Conservation (phyloP, 2,797 vertebrate genomes). For the Crax fasciolata region DNA sequence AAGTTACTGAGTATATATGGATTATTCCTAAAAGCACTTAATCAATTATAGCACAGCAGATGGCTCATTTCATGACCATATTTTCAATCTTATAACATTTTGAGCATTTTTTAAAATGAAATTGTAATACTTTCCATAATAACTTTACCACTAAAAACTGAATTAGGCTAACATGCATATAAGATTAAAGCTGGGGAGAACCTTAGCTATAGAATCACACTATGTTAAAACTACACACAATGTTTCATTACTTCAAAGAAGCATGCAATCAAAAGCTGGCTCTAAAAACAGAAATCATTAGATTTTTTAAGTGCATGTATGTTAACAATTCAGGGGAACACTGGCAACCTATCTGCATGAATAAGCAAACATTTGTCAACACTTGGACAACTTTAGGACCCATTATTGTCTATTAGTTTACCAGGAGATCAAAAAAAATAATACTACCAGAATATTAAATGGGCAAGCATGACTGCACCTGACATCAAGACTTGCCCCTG, state of each 20-base stretch:
- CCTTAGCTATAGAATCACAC: not conserved
- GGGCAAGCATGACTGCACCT: not conserved
- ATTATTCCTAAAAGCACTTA: not conserved
- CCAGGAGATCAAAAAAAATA: not conserved
- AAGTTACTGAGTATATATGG: not conserved
- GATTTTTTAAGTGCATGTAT: not conserved
- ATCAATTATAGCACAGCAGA: not conserved
- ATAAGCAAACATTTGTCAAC: conserved; percentile 1
- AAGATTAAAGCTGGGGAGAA: not conserved
- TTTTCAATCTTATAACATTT: not conserved
- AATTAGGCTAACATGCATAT: not conserved
- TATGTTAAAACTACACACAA: not conserved
- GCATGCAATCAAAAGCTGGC: not conserved
- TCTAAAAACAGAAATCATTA: not conserved
- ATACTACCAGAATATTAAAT: not conserved
- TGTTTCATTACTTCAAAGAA: not conserved
- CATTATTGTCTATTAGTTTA: not conserved
- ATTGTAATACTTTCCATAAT: not conserved
- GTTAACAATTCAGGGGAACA: not conserved
- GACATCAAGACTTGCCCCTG: not conserved
- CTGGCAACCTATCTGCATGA: not conserved
- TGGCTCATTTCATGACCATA: not conserved
- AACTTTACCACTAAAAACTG: not conserved
- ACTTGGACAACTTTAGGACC: not conserved
- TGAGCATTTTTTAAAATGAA: not conserved